Evolutionary conservation across 2,797 vertebrate genomes (phyloP), one percentile per base, ranked within the genome.

Genomic region (Lepilemur ruficaudatus): DNA sequence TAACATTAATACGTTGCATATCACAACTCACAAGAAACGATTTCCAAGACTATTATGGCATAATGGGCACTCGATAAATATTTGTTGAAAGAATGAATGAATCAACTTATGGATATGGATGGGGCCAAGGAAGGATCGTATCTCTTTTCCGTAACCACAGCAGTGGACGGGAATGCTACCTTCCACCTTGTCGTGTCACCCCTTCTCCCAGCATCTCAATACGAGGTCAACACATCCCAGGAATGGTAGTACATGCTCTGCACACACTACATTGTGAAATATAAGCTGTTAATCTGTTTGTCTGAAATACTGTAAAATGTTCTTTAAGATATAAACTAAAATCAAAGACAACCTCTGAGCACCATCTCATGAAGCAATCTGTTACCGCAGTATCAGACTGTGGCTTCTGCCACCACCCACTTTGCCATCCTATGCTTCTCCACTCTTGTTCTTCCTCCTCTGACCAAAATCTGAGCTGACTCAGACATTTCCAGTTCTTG

Each of bases 11-110:
- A 52, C 86, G 30, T 73, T 82, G 69, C 38, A 80, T 46, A 83
- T 55, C 59, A 84, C 50, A 89, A 89, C 59, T 82, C 89, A 86
- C 30, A 81, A 70, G 75, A 84, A 25, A 57, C 59, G 59, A 43
- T 86, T 93, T 93, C 55, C 38, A 35, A 95, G 55, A 89, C 48
- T 78, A 89, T 38, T 81, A 13, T 65, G 72, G 50, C 32, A 13
- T 72, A 70, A 57, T 30, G 23, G 41, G 61, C 35, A 63, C 48
- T 70, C 61, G 52, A 41, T 78, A 89, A 63, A 63, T 97, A 80
- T 91, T 94, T 79, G n/a, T 17, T 70, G 69, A 91, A 73, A 78
- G 79, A 96, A 76, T 55, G 67, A 96, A 79, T 59, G 50, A 59
- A 52, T 91, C 35, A 73, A 38, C 63, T 52, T 63, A 69, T 14